These are phyloP conservation scores for Rhopalosiphum nymphaeae DNA, from an alignment of 2,888 invertebrate genomes.

Conservation along the genomic window DNA sequence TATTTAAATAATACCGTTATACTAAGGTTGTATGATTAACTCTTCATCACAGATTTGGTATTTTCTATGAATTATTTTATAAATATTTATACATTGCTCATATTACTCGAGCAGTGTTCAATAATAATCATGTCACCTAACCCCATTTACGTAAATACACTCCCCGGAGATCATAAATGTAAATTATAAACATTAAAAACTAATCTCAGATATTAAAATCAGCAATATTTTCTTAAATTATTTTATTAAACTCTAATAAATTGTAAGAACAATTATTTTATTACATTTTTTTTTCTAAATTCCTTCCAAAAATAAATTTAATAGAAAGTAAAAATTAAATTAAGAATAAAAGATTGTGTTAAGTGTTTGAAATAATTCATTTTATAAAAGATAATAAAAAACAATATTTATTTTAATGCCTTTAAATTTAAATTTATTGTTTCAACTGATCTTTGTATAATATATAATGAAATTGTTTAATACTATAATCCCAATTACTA, in stretches of 20 bases:
- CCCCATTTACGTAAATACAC: background rate
- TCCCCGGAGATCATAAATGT: background rate
- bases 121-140: slow-evolving; percentile 1
- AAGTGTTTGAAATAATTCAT: background rate
- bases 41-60: background rate
- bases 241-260: background rate
- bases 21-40: background rate
- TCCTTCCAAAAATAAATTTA: background rate
- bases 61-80: background rate
- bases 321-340: background rate
- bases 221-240: background rate
- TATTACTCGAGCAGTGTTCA: background rate
- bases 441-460: background rate
- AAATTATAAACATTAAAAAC: background rate
- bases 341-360: background rate
- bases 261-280: background rate
- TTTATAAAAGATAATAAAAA: background rate
- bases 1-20: background rate
- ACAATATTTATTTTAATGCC: background rate
- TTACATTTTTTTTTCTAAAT: background rate
- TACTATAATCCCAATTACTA: background rate
- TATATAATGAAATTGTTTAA: background rate
- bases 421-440: background rate
- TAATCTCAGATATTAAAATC: background rate
- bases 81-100: background rate